phyloP scores from a whole-genome alignment of 2,113 vertebrate genomes.

The Scolopax mira region DNA sequence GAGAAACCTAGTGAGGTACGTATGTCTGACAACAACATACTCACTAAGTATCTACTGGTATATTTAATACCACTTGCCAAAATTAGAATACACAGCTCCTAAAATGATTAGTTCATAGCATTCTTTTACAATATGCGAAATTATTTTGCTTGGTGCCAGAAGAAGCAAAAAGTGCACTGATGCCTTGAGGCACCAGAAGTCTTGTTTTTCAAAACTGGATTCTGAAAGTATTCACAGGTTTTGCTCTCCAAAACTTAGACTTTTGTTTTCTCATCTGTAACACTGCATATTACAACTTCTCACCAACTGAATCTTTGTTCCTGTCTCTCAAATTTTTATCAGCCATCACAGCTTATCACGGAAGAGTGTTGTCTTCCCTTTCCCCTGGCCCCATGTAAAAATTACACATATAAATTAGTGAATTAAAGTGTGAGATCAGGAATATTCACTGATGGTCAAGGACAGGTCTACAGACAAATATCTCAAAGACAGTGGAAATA shows the following conservation, averaged over 20 bases:
- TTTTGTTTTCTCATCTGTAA: background rate
- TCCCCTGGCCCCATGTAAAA: rapidly evolving
- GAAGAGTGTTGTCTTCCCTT: background rate
- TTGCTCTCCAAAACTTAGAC: background rate
- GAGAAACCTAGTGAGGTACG: background rate
- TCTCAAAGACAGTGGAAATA: background rate
- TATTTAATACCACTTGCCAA: background rate
- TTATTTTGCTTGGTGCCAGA: background rate
- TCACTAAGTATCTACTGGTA: background rate
- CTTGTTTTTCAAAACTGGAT: background rate
- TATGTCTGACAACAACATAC: background rate
- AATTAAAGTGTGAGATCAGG: background rate
- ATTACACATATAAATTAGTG: background rate
- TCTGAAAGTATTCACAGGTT: background rate
- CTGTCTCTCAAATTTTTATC: background rate
- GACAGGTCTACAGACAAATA: background rate
- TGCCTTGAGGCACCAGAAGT: background rate
- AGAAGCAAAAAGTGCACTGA: background rate
- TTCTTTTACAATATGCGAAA: background rate
- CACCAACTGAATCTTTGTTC: background rate
- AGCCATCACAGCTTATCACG: background rate
- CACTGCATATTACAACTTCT: background rate
- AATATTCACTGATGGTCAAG: background rate
- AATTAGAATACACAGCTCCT: background rate
- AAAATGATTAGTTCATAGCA: background rate